A percentile compares a stretch with the other conserved stretches of the same genome.
phyloP scores from a whole-genome alignment of 2,113 vertebrate species.

The Pterocles orientalis region DNA sequence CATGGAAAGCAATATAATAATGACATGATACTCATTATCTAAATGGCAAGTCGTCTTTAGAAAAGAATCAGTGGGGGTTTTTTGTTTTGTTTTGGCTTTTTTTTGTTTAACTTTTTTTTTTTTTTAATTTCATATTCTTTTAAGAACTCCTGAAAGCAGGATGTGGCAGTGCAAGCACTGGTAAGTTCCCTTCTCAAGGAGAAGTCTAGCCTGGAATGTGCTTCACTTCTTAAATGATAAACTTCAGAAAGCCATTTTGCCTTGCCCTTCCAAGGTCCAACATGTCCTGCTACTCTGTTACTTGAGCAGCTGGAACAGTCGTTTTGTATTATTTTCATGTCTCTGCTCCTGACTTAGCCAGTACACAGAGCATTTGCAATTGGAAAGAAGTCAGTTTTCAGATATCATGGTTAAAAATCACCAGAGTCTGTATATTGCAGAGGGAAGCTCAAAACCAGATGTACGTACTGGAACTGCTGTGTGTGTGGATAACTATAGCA shows the following conservation, averaged over 20 bases:
- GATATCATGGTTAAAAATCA: not conserved
- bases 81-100: no score
- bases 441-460: not conserved
- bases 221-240: not conserved
- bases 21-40: not conserved
- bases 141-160: not conserved
- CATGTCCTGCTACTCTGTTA: not conserved
- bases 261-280: not conserved
- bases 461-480: not conserved
- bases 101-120: not conserved
- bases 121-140: not conserved
- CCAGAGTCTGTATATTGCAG: not conserved
- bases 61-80: not conserved
- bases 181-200: not conserved
- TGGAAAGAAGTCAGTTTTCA: not conserved
- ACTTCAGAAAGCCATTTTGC: not conserved
- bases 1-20: not conserved
- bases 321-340: not conserved
- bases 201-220: not conserved
- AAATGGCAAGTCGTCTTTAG: not conserved
- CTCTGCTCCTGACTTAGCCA: not conserved
- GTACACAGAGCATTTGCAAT: not conserved
- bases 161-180: not conserved
- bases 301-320: constrained; percentile 25
- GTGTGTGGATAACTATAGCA: not conserved